Evolutionary conservation across 2,888 invertebrate genomes (phyloP).

Genomic region (Adineta ricciae): DNA sequence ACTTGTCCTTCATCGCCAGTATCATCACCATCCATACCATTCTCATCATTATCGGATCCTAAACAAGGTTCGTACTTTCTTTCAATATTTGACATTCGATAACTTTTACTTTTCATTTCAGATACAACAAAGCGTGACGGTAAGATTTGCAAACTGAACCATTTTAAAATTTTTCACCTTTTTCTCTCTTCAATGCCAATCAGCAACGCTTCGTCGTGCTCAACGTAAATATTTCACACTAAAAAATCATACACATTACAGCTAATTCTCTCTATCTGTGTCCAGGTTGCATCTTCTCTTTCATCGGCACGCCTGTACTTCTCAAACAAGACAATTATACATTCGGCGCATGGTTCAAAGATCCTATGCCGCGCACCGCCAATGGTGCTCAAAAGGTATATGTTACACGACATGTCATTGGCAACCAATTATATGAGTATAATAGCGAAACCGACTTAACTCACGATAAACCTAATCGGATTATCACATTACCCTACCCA

Average conservation of each 20-base stretch:
- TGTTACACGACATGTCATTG: conserved; percentile 19
- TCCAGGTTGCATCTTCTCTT: background rate
- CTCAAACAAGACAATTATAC: conserved; percentile 1
- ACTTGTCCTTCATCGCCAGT: background rate
- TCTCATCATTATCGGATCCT: background rate
- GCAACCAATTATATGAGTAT: conserved; percentile 66
- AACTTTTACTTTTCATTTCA: background rate
- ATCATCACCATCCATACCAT: background rate
- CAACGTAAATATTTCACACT: background rate
- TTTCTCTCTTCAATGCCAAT: background rate
- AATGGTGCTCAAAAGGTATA: conserved; percentile 28
- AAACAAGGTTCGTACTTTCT: background rate
- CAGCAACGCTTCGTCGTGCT: background rate
- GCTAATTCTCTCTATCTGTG: background rate
- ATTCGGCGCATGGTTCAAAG: conserved; percentile 31
- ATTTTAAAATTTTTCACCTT: background rate
- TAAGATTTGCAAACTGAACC: background rate
- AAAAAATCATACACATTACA: background rate
- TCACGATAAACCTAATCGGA: conserved; percentile 37
- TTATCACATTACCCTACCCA: conserved; percentile 49
- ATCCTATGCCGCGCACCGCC: conserved; percentile 28
- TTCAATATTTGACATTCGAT: background rate
- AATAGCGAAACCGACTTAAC: conserved; percentile 52
- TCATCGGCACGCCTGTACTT: conserved; percentile 5
- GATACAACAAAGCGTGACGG: background rate